A percentile compares a stretch with the other conserved stretches of the same genome.
phyloP scores from a whole-genome alignment of 2,113 vertebrate species.

The Columba livia region DNA sequence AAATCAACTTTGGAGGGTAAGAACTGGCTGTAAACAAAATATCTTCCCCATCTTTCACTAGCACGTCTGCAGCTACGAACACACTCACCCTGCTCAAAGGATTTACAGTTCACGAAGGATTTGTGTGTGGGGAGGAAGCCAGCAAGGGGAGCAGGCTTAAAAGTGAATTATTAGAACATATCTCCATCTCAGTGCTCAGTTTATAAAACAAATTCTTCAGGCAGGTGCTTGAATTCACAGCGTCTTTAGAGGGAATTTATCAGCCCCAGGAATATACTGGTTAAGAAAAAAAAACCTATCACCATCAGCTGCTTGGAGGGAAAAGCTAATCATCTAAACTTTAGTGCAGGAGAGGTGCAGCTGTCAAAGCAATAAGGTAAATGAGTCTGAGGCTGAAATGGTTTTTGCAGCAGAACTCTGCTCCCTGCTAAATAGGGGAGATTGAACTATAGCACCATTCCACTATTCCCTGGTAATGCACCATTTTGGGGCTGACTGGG shows the following conservation, averaged over 20 bases:
- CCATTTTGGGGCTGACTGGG: constrained; percentile 84
- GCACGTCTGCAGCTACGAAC: neutral
- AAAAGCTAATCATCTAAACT: constrained; percentile 76
- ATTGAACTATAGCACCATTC: constrained; percentile 81
- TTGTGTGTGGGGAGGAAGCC: neutral
- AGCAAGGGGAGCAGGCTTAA: neutral
- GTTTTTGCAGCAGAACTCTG: constrained; percentile 77
- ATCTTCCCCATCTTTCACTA: neutral
- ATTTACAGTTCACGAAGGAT: constrained; percentile 10
- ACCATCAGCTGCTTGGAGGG: constrained; percentile 75
- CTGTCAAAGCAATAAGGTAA: constrained; percentile 84
- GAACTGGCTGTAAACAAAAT: neutral
- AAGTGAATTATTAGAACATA: constrained; percentile 60
- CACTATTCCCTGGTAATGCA: constrained; percentile 78
- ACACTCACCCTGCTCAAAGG: neutral
- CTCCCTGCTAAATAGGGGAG: constrained; percentile 77
- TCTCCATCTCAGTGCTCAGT: constrained; percentile 58
- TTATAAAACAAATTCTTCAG: constrained; percentile 70
- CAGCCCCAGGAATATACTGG: constrained; percentile 74
- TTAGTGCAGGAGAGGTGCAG: constrained; percentile 78
- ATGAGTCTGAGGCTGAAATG: constrained; percentile 77
- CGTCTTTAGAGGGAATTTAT: constrained; percentile 74
- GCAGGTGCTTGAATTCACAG: constrained; percentile 81
- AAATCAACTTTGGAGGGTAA: neutral
- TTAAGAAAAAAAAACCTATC: constrained; percentile 54